phyloP scores from a whole-genome alignment of 2,113 vertebrate genomes.

The Nasalis larvatus region DNA sequence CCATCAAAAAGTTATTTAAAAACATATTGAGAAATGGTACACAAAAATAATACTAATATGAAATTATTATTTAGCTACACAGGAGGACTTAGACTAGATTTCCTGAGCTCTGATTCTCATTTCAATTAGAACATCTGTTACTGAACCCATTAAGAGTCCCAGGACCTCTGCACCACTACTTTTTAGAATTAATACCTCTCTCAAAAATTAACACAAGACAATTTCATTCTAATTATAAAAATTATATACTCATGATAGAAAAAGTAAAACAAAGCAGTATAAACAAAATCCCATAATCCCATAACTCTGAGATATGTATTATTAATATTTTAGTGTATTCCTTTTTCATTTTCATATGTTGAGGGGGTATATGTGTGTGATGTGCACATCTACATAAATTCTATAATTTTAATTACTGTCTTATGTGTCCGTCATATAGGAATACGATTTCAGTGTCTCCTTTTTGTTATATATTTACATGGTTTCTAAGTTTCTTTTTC shows the following conservation, averaged over 20 bases:
- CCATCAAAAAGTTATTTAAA: neutral
- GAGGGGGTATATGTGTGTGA: neutral
- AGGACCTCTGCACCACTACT: neutral
- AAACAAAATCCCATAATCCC: neutral
- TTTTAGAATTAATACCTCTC: neutral
- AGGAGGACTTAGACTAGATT: neutral
- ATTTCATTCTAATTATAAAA: slow-evolving; percentile 20
- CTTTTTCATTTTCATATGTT: neutral
- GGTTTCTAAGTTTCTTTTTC: neutral
- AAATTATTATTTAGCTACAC: neutral
- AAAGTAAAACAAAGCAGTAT: neutral
- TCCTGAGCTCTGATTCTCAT: neutral
- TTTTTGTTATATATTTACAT: neutral
- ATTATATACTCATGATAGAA: neutral
- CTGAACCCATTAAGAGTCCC: neutral
- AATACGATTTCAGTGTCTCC: neutral
- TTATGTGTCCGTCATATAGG: neutral
- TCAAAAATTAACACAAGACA: neutral
- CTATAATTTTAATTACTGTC: neutral
- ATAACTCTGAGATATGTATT: neutral
- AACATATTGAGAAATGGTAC: neutral
- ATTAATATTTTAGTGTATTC: neutral
- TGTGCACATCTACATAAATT: neutral
- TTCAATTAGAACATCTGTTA: neutral
- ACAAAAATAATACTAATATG: neutral